A percentile compares a stretch with the other conserved stretches of the same genome.
Conservation (phyloP, 2,888 invertebrate species). For the Rhimphoctona megacephalus region DNA sequence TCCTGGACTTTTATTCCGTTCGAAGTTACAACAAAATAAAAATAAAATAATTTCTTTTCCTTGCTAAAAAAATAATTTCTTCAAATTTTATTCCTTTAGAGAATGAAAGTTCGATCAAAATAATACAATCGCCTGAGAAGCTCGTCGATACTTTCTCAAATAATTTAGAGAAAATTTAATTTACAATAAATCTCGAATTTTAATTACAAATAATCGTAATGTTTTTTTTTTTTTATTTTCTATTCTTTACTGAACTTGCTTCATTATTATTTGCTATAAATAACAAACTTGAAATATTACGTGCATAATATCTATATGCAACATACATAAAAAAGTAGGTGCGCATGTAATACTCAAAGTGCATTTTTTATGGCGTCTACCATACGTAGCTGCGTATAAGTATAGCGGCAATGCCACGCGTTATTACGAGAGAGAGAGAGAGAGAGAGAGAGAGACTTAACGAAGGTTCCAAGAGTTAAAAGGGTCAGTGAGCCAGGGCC, state of each 20-base stretch:
- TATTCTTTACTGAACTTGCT: background rate
- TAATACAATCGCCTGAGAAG: background rate
- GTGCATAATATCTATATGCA: background rate
- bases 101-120: background rate
- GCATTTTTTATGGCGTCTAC: slow-evolving; percentile 27
- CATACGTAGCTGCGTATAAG: slow-evolving; percentile 6
- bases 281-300: background rate
- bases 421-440: slow-evolving; percentile 13
- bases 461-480: slow-evolving; percentile 77
- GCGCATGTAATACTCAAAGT: slow-evolving; percentile 7
- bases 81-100: background rate
- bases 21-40: background rate
- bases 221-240: too few relatives aligned
- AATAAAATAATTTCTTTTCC: background rate
- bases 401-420: slow-evolving; percentile 5
- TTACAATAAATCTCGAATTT: background rate
- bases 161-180: background rate
- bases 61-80: background rate
- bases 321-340: slow-evolving; percentile 1
- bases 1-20: background rate
- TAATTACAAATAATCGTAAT: background rate
- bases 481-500: slow-evolving; percentile 83
- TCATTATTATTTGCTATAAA: background rate
- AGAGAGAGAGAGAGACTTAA: slow-evolving; percentile 19
- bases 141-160: background rate